Evolutionary conservation across 2,113 vertebrate species (phyloP).

Genomic region (Tauraco erythrolophus): DNA sequence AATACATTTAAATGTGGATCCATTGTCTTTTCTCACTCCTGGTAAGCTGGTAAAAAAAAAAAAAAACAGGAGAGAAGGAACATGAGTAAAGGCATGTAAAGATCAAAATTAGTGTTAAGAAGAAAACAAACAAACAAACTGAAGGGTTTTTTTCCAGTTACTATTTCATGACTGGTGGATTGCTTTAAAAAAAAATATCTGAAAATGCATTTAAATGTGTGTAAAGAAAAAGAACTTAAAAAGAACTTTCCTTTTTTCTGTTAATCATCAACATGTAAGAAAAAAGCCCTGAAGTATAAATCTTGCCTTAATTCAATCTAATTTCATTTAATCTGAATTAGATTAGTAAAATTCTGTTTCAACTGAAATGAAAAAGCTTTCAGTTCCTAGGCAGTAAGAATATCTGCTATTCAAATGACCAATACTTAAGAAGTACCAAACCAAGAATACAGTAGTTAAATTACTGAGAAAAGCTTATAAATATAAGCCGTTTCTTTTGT

Average conservation of each 20-base stretch:
- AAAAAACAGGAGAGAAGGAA: neutral
- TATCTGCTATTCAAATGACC: neutral
- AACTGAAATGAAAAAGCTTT: neutral
- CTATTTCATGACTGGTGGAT: neutral
- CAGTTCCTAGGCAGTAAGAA: neutral
- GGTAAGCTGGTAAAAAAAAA: neutral
- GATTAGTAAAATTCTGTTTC: neutral
- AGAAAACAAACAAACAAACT: neutral
- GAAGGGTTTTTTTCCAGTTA: neutral
- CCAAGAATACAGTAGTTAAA: neutral
- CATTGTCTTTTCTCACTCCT: slow-evolving; percentile 53
- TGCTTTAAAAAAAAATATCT: neutral
- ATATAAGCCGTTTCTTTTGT: neutral
- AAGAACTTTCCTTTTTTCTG: neutral
- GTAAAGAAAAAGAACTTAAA: neutral
- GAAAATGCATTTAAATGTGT: neutral
- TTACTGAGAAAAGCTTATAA: neutral
- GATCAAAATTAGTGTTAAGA: neutral
- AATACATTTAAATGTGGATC: slow-evolving; percentile 50
- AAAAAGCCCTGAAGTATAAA: neutral
- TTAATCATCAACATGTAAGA: neutral
- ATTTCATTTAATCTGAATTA: neutral
- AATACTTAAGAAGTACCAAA: neutral
- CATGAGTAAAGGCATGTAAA: neutral
- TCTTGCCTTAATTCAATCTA: neutral